Evolutionary conservation across 1,140 invertebrate species (phyloP).

Genomic region (Planococcus citri): DNA sequence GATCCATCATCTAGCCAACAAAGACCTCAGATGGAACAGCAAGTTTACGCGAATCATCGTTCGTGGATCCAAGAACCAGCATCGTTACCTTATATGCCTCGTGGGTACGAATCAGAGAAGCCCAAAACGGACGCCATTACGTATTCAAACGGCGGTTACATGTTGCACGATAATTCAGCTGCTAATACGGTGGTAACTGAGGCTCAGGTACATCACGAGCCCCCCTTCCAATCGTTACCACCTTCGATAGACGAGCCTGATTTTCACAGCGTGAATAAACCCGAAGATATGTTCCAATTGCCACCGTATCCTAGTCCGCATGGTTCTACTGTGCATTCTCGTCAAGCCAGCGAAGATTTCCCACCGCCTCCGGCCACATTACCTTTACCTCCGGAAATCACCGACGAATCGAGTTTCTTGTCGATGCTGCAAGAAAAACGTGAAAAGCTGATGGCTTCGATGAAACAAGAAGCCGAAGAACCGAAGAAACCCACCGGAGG

Average conservation of each 20-base stretch:
- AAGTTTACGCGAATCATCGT: slow-evolving; percentile 18
- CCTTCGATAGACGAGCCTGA: slow-evolving; percentile 41
- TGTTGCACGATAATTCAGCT: slow-evolving; percentile 27
- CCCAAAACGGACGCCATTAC: slow-evolving; percentile 39
- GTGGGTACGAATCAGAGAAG: slow-evolving; percentile 18
- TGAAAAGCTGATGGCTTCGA: slow-evolving; percentile 20
- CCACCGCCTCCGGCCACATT: slow-evolving; percentile 59
- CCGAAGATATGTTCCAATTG: slow-evolving; percentile 46
- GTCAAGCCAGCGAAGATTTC: slow-evolving; percentile 77
- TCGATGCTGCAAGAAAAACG: slow-evolving; percentile 29
- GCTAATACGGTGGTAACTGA: slow-evolving; percentile 54
- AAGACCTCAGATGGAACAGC: not conserved
- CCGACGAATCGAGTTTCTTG: slow-evolving; percentile 15
- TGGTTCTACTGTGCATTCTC: slow-evolving; percentile 59
- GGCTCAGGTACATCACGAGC: slow-evolving; percentile 65
- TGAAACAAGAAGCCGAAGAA: not conserved
- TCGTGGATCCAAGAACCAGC: slow-evolving; percentile 41
- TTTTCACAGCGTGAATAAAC: slow-evolving; percentile 31
- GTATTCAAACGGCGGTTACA: slow-evolving; percentile 40
- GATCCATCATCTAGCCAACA: slow-evolving; percentile 23
- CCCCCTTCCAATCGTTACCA: slow-evolving; percentile 34
- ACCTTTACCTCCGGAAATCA: slow-evolving; percentile 33
- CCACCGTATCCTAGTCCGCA: slow-evolving; percentile 62
- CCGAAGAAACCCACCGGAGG: slow-evolving; percentile 30
- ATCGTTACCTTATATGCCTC: slow-evolving; percentile 48